phyloP scores from a whole-genome alignment of 2,888 invertebrate species.

The Lepidochrysops patricia region DNA sequence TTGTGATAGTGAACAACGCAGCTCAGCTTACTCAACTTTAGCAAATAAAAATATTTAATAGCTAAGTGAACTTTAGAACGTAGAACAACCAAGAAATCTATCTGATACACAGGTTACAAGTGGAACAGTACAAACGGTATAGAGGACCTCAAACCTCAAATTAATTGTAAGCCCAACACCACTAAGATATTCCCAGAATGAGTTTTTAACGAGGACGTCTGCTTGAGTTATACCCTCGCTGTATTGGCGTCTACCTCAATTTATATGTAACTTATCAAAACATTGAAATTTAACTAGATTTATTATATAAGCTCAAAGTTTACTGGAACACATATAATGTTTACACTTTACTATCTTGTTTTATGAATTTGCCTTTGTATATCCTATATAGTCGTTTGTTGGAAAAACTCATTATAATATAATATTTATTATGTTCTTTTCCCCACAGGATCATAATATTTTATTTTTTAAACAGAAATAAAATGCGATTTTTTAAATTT shows the following conservation, averaged over 20 bases:
- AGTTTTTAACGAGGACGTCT: constrained; percentile 41
- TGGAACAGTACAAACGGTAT: constrained; percentile 35
- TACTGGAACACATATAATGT: neutral
- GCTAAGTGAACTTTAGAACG: too few species aligned
- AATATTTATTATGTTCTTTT: too few species aligned
- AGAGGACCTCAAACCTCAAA: constrained; percentile 59
- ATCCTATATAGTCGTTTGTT: too few species aligned
- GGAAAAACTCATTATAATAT: too few species aligned
- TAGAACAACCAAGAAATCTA: neutral
- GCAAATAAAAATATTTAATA: too few species aligned
- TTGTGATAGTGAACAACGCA: too few species aligned
- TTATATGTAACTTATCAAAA: neutral
- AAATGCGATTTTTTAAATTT: too few species aligned
- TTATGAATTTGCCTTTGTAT: too few species aligned
- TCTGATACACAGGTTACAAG: constrained; percentile 26
- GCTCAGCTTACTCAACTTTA: too few species aligned
- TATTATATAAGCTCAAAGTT: neutral
- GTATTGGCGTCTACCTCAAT: constrained; percentile 20
- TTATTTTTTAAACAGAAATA: too few species aligned
- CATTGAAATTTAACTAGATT: neutral
- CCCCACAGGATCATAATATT: too few species aligned
- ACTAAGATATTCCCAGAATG: constrained; percentile 53
- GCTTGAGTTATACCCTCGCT: constrained; percentile 33
- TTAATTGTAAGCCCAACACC: constrained; percentile 59
- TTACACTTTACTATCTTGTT: neutral